These are phyloP conservation scores for Noctua pronuba DNA, from an alignment of 2,888 invertebrate genomes.

Conservation along the genomic window DNA sequence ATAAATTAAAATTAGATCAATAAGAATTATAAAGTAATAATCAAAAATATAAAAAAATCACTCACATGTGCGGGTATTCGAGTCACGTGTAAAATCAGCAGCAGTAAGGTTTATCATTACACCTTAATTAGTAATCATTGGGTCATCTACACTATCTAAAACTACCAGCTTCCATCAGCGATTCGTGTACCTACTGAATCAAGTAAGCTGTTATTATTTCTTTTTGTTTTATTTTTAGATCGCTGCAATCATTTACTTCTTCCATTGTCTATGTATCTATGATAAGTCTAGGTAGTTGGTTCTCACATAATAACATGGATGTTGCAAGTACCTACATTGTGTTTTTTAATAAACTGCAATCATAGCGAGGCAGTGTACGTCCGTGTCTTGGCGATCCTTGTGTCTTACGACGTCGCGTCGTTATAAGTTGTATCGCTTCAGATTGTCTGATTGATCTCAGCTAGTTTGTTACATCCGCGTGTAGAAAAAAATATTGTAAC, in stretches of 20 bases:
- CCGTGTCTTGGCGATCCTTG: slow-evolving; percentile 25
- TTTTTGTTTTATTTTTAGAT: slow-evolving; percentile 23
- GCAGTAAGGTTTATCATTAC: slow-evolving; percentile 1
- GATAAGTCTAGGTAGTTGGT: slow-evolving; percentile 33
- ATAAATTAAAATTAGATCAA: too few relatives aligned
- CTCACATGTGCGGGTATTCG: background rate
- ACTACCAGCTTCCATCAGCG: slow-evolving; percentile 22
- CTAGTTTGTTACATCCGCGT: slow-evolving; percentile 55
- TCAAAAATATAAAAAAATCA: too few relatives aligned
- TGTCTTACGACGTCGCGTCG: slow-evolving; percentile 41
- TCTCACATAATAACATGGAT: slow-evolving; percentile 54
- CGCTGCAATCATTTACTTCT: slow-evolving; percentile 26
- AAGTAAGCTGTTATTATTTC: slow-evolving; percentile 25
- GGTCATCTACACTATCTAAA: background rate
- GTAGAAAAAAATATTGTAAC: slow-evolving; percentile 38
- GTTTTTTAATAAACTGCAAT: slow-evolving; percentile 50
- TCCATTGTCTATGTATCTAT: slow-evolving; percentile 45
- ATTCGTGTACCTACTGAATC: slow-evolving; percentile 11
- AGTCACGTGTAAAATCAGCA: slow-evolving; percentile 14
- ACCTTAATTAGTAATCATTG: background rate
- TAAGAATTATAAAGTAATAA: too few relatives aligned
- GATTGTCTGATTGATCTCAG: slow-evolving; percentile 65
- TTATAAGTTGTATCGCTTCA: slow-evolving; percentile 63
- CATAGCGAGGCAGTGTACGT: slow-evolving; percentile 23
- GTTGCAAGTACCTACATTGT: slow-evolving; percentile 43